phyloP scores from a whole-genome alignment of 2,797 vertebrate genomes.

The Notoglanidium macrostoma region DNA sequence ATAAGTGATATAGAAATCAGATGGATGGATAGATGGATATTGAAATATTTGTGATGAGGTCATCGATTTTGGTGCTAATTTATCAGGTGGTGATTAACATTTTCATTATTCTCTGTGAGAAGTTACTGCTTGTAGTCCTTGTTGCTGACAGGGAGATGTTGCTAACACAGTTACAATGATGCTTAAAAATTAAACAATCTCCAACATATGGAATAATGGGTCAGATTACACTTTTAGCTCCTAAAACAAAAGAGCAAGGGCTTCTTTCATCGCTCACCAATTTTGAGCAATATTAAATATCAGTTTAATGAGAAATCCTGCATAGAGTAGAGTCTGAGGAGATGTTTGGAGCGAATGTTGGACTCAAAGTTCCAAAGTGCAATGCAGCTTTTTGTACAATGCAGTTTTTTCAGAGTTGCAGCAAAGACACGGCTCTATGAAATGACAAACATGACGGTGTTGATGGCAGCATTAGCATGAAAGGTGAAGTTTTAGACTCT shows the following conservation, averaged over 20 bases:
- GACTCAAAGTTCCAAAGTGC: not conserved
- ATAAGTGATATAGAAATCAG: too few species aligned
- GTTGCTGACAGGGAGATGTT: not conserved
- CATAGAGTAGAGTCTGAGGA: not conserved
- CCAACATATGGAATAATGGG: not conserved
- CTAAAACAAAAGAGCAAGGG: not conserved
- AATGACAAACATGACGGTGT: not conserved
- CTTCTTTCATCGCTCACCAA: not conserved
- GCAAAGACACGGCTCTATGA: not conserved
- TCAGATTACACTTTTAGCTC: not conserved
- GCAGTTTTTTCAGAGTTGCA: not conserved
- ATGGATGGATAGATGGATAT: not conserved
- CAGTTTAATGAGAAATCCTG: not conserved
- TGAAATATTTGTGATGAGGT: not conserved
- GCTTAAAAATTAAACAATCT: not conserved
- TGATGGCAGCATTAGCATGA: not conserved
- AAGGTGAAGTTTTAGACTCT: not conserved
- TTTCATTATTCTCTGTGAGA: not conserved
- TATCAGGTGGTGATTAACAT: not conserved
- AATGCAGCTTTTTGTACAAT: not conserved
- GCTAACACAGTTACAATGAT: not conserved
- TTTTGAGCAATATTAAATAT: not conserved
- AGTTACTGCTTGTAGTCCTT: not conserved
- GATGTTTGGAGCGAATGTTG: not conserved
- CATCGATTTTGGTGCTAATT: not conserved